Evolutionary conservation across 2,113 vertebrate genomes (phyloP).

Genomic region (Pseudolaguvia tuberculata): DNA sequence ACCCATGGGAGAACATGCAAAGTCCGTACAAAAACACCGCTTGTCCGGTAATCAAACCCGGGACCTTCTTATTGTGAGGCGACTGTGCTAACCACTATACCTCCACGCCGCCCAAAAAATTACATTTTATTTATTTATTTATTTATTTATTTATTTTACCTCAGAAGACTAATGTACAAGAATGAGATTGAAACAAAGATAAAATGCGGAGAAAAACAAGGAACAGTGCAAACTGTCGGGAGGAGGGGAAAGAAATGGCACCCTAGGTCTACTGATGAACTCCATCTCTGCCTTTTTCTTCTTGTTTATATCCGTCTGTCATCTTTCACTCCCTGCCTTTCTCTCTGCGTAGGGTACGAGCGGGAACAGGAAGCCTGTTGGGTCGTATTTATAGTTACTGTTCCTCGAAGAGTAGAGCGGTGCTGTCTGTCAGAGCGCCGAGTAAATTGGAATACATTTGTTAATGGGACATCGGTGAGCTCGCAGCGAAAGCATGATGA

Average conservation of each 20-base stretch:
- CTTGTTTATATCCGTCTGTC: slow-evolving; percentile 21
- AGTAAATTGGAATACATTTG: slow-evolving; percentile 63
- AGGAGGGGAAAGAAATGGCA: slow-evolving; percentile 15
- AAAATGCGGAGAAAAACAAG: not conserved
- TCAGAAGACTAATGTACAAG: slow-evolving; percentile 57
- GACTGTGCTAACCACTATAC: too few species aligned
- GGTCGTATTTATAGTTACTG: slow-evolving; percentile 49
- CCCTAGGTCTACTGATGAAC: slow-evolving; percentile 51
- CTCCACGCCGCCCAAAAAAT: too few species aligned
- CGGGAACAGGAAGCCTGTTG: slow-evolving; percentile 27
- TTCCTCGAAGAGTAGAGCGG: slow-evolving; percentile 13
- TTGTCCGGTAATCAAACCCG: too few species aligned
- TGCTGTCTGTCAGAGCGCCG: slow-evolving; percentile 47
- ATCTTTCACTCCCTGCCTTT: slow-evolving; percentile 16
- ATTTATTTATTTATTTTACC: slow-evolving; percentile 53
- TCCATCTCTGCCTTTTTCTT: slow-evolving; percentile 50
- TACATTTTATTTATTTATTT: slow-evolving; percentile 50
- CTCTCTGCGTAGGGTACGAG: slow-evolving; percentile 8
- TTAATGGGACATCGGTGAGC: slow-evolving; percentile 53
- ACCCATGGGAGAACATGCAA: too few species aligned
- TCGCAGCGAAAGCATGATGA: slow-evolving; percentile 41
- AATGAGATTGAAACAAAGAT: slow-evolving; percentile 20
- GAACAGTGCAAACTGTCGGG: not conserved
- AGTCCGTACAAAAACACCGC: too few species aligned
- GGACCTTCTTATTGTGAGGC: too few species aligned